Evolutionary conservation across 2,888 invertebrate species (phyloP).

Genomic region (Drosophila melanocephala): DNA sequence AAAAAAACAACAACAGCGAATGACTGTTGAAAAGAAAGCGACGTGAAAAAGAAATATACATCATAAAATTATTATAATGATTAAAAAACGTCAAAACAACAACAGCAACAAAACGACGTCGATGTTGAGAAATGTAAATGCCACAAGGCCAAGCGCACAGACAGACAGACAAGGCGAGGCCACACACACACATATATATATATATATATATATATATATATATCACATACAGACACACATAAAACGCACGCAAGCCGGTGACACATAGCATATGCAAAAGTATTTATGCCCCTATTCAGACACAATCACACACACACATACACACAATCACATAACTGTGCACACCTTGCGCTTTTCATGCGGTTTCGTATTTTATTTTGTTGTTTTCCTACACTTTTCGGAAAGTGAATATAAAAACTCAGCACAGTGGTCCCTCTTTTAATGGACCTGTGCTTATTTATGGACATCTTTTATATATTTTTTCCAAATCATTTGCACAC

Average conservation of each 20-base stretch:
- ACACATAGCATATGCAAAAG: constrained; percentile 62
- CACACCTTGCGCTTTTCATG: constrained; percentile 51
- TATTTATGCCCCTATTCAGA: constrained; percentile 46
- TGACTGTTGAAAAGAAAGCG: constrained; percentile 67
- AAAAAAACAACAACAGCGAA: constrained; percentile 38
- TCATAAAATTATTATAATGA: constrained; percentile 74
- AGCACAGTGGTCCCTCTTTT: background rate
- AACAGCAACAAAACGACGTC: constrained; percentile 45
- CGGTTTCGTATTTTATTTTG: constrained; percentile 21
- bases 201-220: background rate
- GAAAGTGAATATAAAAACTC: background rate
- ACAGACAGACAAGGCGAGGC: constrained; percentile 74
- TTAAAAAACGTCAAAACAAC: constrained; percentile 62
- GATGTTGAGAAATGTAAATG: constrained; percentile 78
- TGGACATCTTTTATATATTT: background rate
- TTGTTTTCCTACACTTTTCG: constrained; percentile 13
- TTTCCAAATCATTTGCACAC: background rate
- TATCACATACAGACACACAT: constrained; percentile 10
- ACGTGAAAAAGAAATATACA: constrained; percentile 50
- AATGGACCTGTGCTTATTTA: background rate
- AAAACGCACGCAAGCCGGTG: constrained; percentile 71
- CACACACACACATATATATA: constrained; percentile 48
- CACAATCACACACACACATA: constrained; percentile 11
- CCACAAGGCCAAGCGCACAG: constrained; percentile 79
- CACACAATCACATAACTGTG: constrained; percentile 32